Evolutionary conservation across 2,113 vertebrate genomes (phyloP).

Genomic region (Nyctibius bracteatus): DNA sequence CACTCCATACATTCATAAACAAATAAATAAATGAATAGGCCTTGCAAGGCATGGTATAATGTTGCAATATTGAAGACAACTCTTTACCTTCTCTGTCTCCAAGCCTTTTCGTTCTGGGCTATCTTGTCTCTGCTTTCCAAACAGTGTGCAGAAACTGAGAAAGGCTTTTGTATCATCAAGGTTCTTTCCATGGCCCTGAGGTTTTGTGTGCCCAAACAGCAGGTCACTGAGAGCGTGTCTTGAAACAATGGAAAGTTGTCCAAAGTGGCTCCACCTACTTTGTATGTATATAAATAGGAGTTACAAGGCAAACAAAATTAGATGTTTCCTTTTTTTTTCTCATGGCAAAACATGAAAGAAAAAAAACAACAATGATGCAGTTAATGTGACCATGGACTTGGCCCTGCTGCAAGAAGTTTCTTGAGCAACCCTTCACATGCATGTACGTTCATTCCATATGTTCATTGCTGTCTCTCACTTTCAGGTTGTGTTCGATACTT

Average conservation of each 20-base stretch:
- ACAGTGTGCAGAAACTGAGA: background rate
- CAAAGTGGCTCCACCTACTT: background rate
- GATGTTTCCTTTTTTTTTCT: background rate
- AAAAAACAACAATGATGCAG: fast-evolving
- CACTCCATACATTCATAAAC: background rate
- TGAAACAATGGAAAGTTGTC: background rate
- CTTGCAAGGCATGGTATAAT: background rate
- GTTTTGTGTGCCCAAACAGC: background rate
- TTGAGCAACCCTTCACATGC: background rate
- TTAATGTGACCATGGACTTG: background rate
- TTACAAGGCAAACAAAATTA: background rate
- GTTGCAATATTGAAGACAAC: background rate
- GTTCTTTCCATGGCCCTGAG: background rate
- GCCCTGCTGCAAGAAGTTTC: background rate
- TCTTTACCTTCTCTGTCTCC: background rate
- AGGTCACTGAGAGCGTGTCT: background rate
- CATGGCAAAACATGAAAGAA: background rate
- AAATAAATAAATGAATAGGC: background rate
- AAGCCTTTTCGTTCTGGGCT: background rate
- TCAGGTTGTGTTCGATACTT: slow-evolving; percentile 79
- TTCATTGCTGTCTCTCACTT: background rate
- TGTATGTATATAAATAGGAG: background rate
- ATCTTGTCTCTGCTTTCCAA: background rate
- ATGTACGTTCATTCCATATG: fast-evolving
- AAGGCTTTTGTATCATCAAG: background rate